A percentile compares a stretch with the other conserved stretches of the same genome.
phyloP scores from a whole-genome alignment of 2,797 vertebrate genomes.

The Emydoidea blandingii region DNA sequence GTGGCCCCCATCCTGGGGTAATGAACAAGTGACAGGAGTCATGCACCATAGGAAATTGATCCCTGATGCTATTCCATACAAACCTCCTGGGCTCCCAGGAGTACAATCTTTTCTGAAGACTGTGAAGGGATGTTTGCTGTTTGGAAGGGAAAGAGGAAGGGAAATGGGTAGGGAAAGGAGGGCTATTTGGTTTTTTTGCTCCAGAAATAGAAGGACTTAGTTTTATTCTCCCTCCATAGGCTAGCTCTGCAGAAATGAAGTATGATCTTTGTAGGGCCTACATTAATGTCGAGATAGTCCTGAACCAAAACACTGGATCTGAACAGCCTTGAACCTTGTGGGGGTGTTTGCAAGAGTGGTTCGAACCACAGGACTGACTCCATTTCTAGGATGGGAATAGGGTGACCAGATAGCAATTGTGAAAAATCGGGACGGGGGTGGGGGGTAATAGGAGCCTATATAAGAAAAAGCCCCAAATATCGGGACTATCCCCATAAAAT shows the following conservation, averaged over 20 bases:
- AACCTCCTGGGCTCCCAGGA: not conserved
- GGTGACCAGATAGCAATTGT: too few species aligned
- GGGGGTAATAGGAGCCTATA: too few species aligned
- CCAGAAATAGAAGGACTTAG: not conserved
- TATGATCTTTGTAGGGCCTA: too few species aligned
- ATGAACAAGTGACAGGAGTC: too few species aligned
- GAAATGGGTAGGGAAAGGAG: not conserved
- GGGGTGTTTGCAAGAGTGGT: not conserved
- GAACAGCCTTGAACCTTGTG: not conserved
- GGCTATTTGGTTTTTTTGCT: not conserved
- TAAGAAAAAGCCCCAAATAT: too few species aligned
- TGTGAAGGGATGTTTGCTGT: not conserved
- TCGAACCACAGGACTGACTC: not conserved
- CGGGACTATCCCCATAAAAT: too few species aligned
- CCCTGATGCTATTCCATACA: not conserved
- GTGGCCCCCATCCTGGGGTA: accelerated
- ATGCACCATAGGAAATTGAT: not conserved
- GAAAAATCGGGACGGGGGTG: too few species aligned
- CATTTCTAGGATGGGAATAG: accelerated
- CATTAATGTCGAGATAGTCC: not conserved
- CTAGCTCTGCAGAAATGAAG: not conserved
- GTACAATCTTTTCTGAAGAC: not conserved
- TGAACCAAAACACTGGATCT: not conserved
- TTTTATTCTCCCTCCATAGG: not conserved
- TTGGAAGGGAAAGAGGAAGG: not conserved